Evolutionary conservation across 2,888 invertebrate genomes (phyloP), one percentile per base, ranked within the genome.

Genomic region (Latrodectus hesperus): DNA sequence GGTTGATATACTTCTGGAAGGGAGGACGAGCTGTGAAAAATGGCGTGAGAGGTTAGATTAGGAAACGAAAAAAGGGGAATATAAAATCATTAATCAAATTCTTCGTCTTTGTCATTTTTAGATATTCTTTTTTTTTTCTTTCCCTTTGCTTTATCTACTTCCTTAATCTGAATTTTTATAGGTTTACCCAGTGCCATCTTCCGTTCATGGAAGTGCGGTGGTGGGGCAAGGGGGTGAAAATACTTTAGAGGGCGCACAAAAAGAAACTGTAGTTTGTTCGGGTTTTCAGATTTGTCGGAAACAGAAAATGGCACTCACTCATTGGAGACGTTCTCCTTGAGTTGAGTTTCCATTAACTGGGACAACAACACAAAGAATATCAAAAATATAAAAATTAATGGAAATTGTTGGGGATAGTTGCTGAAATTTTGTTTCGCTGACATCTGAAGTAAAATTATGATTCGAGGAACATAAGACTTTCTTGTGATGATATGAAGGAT

Each of bases 61-160:
- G 86, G 86, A 76, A 81, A 87, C 75, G 85, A 80, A 80, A 80
- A 86, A 86, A 86, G 86, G 86, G 86, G 86, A 87, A 81, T 82
- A 82, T 82, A 87, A 87, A 87, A 87, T 87, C 86, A 87, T 87
- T 87, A 87, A 87, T 87, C 86, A 87, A 87, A 87, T 87, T 87
- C 86, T 52, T 80, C 76, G 74, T 75, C 74, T 73, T 81, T 74
- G 71, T 84, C 73, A 65, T 77, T 77, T 83, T 77, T 75, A 72
- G 73, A 26, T 22, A 38, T 64, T 52, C 17, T 82, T 75, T 68
- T 60, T 75, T 55, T 80, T 70, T 70, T 22, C 71, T 51, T 78
- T 72, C 17, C 38, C 53, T 51, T 71, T 80, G 38, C 75, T 71
- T 80, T 67, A 64, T 81, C 65, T 81, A 73, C 53, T 71, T 86